Evolutionary conservation across 2,113 vertebrate species (phyloP).

Genomic region (Bungarus multicinctus): DNA sequence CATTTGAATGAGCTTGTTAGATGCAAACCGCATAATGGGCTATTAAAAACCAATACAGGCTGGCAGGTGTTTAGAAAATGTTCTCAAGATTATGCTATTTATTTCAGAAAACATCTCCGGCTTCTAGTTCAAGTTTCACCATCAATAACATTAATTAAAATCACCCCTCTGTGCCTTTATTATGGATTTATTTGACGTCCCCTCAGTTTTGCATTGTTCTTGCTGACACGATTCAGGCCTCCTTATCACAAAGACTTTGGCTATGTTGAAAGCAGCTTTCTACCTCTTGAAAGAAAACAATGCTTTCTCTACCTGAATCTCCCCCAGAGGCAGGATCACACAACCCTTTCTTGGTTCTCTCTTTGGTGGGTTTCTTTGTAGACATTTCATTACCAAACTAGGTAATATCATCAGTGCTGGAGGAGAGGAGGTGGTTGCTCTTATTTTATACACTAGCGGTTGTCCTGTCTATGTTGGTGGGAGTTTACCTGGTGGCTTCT

Average conservation of each 20-base stretch:
- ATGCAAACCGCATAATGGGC: not conserved
- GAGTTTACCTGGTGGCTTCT: not conserved
- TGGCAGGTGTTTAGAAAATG: not conserved
- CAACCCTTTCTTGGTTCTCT: not conserved
- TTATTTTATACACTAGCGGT: not conserved
- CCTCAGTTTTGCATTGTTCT: not conserved
- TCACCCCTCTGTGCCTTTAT: not conserved
- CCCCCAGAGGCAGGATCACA: not conserved
- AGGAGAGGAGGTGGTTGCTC: not conserved
- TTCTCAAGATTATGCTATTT: not conserved
- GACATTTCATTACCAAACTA: not conserved
- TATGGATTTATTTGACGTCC: not conserved
- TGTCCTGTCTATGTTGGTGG: not conserved
- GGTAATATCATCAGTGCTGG: not conserved
- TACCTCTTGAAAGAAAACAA: not conserved
- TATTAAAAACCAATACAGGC: not conserved
- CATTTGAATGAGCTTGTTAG: not conserved
- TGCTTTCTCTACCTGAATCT: not conserved
- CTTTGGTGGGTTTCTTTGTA: not conserved
- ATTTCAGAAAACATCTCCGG: not conserved
- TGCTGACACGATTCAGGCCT: not conserved
- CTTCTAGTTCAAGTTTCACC: not conserved
- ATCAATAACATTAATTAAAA: not conserved
- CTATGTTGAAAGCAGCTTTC: not conserved
- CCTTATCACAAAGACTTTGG: not conserved